phyloP scores from a whole-genome alignment of 1,140 invertebrate species.

The Pogonomyrmex barbatus region DNA sequence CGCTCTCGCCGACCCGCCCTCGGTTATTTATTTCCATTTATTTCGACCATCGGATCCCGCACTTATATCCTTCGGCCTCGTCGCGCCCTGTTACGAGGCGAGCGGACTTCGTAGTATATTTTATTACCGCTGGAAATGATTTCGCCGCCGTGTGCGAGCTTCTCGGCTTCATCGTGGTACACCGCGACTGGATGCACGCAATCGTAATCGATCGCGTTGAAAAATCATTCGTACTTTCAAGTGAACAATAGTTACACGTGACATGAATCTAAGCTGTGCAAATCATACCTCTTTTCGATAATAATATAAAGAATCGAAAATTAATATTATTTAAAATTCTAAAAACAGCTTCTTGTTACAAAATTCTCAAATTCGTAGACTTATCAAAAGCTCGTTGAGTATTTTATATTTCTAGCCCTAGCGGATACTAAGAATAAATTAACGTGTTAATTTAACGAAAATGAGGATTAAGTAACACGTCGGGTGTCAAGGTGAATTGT shows the following conservation, averaged over 20 bases:
- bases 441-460: background rate
- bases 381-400: background rate
- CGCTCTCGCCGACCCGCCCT: slow-evolving; percentile 49
- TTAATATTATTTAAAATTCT: background rate
- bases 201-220: slow-evolving; percentile 16
- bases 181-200: background rate
- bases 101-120: slow-evolving; percentile 45
- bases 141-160: slow-evolving; percentile 29
- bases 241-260: background rate
- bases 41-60: slow-evolving; percentile 68
- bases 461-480: background rate
- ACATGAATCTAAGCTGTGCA: background rate
- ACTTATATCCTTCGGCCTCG: slow-evolving; percentile 69
- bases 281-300: background rate
- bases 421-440: background rate
- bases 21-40: slow-evolving; percentile 77
- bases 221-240: slow-evolving; percentile 23
- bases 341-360: background rate
- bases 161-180: background rate
- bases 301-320: background rate
- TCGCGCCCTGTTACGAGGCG: slow-evolving; percentile 57
- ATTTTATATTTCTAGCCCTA: background rate
- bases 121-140: slow-evolving; percentile 65
- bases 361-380: background rate
- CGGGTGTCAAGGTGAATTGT: background rate